These are phyloP conservation scores for Xenopus petersii DNA, from an alignment of 2,797 vertebrate genomes.

Conservation along the genomic window DNA sequence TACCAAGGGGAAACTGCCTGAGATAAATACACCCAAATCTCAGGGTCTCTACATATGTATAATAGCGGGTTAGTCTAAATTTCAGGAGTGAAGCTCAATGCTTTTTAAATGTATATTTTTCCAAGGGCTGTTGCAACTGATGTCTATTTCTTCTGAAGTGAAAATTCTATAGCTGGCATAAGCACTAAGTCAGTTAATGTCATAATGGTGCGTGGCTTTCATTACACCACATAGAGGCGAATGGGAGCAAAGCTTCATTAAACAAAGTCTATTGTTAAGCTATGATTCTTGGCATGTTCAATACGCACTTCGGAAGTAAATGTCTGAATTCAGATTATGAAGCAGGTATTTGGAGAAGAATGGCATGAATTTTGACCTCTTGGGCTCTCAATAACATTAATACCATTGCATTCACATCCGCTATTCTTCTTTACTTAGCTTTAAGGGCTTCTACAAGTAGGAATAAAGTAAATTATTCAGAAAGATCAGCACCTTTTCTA, in stretches of 20 bases:
- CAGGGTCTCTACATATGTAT: too few species aligned
- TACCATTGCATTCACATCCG: slow-evolving; percentile 13
- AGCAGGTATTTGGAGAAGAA: slow-evolving; percentile 15
- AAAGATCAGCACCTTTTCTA: background rate
- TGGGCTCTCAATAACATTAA: slow-evolving; percentile 9
- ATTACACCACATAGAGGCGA: slow-evolving; percentile 12
- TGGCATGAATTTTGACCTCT: slow-evolving; percentile 33
- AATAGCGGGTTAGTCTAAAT: too few species aligned
- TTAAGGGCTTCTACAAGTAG: slow-evolving; percentile 15
- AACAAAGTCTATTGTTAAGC: slow-evolving; percentile 26
- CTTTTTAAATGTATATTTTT: slow-evolving; percentile 5
- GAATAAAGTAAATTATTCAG: slow-evolving; percentile 30
- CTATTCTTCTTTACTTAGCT: slow-evolving; percentile 4
- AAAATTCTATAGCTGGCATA: slow-evolving; percentile 12
- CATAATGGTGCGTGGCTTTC: slow-evolving; percentile 21
- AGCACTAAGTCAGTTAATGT: slow-evolving; percentile 15
- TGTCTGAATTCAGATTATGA: slow-evolving; percentile 23
- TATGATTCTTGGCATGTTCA: slow-evolving; percentile 14
- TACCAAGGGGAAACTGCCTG: too few species aligned
- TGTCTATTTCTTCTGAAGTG: slow-evolving; percentile 18
- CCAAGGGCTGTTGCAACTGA: background rate
- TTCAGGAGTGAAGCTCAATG: too few species aligned
- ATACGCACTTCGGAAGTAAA: slow-evolving; percentile 8
- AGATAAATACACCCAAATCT: too few species aligned
- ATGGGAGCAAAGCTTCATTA: slow-evolving; percentile 12